Evolutionary conservation across 2,113 vertebrate genomes (phyloP), one percentile per base, ranked within the genome.

Genomic region (Corythaixoides concolor): DNA sequence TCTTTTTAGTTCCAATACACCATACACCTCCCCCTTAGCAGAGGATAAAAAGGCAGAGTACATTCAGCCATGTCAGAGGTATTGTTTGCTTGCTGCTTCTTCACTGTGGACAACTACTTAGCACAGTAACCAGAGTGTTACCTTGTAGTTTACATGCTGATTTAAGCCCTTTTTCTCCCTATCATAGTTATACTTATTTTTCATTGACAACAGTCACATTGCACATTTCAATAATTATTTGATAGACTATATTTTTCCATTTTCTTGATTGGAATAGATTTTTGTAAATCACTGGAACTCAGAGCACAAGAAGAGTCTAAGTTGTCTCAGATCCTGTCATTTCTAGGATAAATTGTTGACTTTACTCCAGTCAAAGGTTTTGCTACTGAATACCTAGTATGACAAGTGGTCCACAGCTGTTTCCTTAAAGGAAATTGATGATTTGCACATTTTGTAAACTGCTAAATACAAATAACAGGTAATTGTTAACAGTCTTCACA

Each of bases 1-100:
- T 72, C 35, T 55, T 41, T 82, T 43, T 62, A 45, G 17, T 67
- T 85, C 63, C 47, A n/a, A 15, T 30, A 23, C 12, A 39, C 33
- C 5, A 19, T 28, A 35, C 0, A 0, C 4, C 10, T 55, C 28
- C 16, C 37, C 35, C 7, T 28, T n/a, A 70, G 28, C 18, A 62
- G 12, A 56, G 47, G 17, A 41, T 82, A 62, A 74, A 87, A 58
- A 72, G 24, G 47, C 53, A 64, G 35, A 77, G 26, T 24, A 22
- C 26, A 9, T 39, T 56, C 66, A 83, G 15, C 55, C 15, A 16
- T 52, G 13, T 50, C 33, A 58, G 23, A 14, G 17, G 21, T 28
- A 53, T 16, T 47, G 20, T 32, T 59, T 77, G 20, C 24, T 41
- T 64, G 23, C 53, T 74, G 11, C 55, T 68, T 68, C 64, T 39